Evolutionary conservation across 1,140 invertebrate species (phyloP).

Genomic region (Thaumetopoea pityocampa): DNA sequence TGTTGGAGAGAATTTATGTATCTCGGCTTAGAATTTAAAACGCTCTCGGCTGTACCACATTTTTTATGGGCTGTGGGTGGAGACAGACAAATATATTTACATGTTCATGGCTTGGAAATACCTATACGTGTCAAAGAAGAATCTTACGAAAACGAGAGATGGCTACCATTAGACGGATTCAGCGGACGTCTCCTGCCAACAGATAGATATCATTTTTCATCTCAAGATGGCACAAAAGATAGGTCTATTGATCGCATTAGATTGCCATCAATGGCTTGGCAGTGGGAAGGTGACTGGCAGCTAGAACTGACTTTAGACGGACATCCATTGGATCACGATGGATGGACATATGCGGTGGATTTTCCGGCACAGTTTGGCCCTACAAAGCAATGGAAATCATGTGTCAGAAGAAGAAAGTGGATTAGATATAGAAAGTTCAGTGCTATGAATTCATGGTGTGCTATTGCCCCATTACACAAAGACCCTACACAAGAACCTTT

Average conservation of each 20-base stretch:
- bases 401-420: conserved; percentile 93
- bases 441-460: conserved; percentile 94
- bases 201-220: conserved; percentile 90
- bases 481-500: conserved; percentile 88
- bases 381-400: conserved; percentile 93
- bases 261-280: conserved; percentile 93
- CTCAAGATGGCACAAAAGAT: conserved; percentile 86
- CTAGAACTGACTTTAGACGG: conserved; percentile 92
- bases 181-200: conserved; percentile 88
- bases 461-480: conserved; percentile 90
- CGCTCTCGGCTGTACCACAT: conserved; percentile 87
- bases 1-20: conserved; percentile 91
- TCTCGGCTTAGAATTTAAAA: conserved; percentile 90
- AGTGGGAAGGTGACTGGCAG: conserved; percentile 96
- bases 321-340: conserved; percentile 90
- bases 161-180: conserved; percentile 94
- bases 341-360: conserved; percentile 96
- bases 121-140: conserved; percentile 93
- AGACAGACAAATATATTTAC: conserved; percentile 93
- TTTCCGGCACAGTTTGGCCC: conserved; percentile 91
- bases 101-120: conserved; percentile 91
- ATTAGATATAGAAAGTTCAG: conserved; percentile 90
- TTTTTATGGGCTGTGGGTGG: conserved; percentile 94
- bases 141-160: conserved; percentile 95
- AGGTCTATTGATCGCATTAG: conserved; percentile 87